These are phyloP conservation scores for Latrodectus hesperus DNA, from an alignment of 2,888 invertebrate genomes.

Conservation along the genomic window DNA sequence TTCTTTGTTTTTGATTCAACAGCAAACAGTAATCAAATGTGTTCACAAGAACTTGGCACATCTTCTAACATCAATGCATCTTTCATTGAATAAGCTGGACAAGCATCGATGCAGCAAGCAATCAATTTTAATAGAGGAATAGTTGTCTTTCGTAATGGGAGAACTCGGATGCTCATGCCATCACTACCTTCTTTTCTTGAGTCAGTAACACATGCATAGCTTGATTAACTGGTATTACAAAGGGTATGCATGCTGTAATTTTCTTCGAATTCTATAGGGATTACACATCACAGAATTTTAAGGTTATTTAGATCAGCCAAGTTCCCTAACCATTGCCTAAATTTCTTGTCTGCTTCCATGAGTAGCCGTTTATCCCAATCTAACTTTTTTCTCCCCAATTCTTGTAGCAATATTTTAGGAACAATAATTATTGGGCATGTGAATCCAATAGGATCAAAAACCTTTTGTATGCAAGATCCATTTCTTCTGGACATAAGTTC, in stretches of 20 bases:
- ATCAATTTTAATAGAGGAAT: too few species aligned
- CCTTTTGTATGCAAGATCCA: constrained; percentile 5
- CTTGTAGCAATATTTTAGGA: constrained; percentile 19
- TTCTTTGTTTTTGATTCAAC: constrained; percentile 68
- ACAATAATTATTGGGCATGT: constrained; percentile 8
- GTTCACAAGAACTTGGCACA: too few species aligned
- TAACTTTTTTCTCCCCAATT: neutral
- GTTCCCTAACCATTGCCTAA: neutral
- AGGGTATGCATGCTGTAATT: neutral
- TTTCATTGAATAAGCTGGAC: too few species aligned
- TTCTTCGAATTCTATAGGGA: too few species aligned
- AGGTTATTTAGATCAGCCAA: neutral
- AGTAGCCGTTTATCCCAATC: neutral
- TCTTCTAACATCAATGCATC: too few species aligned
- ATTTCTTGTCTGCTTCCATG: neutral
- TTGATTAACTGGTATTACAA: neutral
- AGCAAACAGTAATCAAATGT: constrained; percentile 20
- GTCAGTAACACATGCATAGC: too few species aligned
- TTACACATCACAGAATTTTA: too few species aligned
- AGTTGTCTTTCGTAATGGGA: too few species aligned
- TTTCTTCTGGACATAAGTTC: neutral
- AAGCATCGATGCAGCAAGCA: too few species aligned
- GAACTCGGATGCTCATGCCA: too few species aligned
- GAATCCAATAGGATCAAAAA: constrained; percentile 17
- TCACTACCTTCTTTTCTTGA: too few species aligned